These are phyloP conservation scores for Bathynomus jamesi DNA, from an alignment of 1,140 invertebrate genomes.

Conservation along the genomic window DNA sequence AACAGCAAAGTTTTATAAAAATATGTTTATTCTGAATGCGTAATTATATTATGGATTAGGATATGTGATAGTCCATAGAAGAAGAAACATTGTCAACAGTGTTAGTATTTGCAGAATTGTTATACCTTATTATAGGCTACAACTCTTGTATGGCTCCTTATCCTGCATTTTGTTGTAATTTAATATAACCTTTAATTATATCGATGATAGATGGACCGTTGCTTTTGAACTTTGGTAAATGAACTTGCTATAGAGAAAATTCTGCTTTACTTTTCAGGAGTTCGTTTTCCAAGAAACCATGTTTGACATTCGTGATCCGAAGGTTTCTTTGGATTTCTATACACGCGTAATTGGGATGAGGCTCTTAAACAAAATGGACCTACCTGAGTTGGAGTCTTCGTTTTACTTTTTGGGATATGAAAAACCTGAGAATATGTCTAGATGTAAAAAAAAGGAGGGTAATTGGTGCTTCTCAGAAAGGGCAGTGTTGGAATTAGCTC, in stretches of 20 bases:
- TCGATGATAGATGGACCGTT: too few relatives aligned
- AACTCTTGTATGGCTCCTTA: too few relatives aligned
- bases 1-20: too few relatives aligned
- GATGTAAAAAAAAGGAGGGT: constrained; percentile 57
- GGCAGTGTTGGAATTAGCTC: constrained; percentile 85
- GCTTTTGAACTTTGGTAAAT: constrained; percentile 39
- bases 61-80: too few relatives aligned
- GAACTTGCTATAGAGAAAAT: constrained; percentile 5
- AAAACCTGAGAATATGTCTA: constrained; percentile 60
- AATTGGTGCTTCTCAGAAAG: constrained; percentile 72
- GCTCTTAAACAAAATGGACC: constrained; percentile 77
- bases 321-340: constrained; percentile 79
- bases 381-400: constrained; percentile 80
- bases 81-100: too few relatives aligned
- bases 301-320: constrained; percentile 88
- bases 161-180: too few relatives aligned
- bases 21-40: too few relatives aligned
- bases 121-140: too few relatives aligned
- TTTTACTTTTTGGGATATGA: constrained; percentile 92
- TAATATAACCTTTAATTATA: too few relatives aligned
- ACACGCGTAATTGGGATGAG: constrained; percentile 83
- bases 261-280: constrained; percentile 52
- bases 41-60: too few relatives aligned
- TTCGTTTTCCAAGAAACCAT: constrained; percentile 94
- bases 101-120: too few relatives aligned